These are phyloP conservation scores for Netelia melanura DNA, from an alignment of 2,888 invertebrate species.

Conservation along the genomic window DNA sequence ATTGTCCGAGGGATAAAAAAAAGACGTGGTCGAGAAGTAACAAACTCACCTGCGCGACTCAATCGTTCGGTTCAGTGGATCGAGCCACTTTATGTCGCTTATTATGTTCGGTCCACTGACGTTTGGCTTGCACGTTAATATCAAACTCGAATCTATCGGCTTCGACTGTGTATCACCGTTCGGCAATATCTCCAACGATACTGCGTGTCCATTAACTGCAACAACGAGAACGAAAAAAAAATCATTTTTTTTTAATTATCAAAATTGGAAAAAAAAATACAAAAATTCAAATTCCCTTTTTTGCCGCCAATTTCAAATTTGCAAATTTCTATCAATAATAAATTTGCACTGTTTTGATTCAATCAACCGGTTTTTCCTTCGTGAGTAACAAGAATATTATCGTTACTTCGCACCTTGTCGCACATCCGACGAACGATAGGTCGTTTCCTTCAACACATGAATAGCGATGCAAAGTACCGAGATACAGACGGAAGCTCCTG, in stretches of 20 bases:
- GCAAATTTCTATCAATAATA: neutral
- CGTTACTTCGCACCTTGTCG: slow-evolving; percentile 59
- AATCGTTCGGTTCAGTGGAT: slow-evolving; percentile 90
- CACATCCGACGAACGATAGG: slow-evolving; percentile 44
- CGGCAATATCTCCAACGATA: slow-evolving; percentile 90
- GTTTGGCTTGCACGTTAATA: slow-evolving; percentile 92
- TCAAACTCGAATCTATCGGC: slow-evolving; percentile 91
- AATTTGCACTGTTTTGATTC: neutral
- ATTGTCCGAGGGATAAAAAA: neutral
- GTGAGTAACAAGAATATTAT: slow-evolving; percentile 6
- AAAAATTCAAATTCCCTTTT: too few species aligned
- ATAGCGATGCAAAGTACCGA: slow-evolving; percentile 80
- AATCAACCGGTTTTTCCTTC: neutral
- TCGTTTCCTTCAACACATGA: slow-evolving; percentile 76
- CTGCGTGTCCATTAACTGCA: slow-evolving; percentile 77
- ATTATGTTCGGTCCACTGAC: slow-evolving; percentile 89
- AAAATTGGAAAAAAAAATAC: too few species aligned
- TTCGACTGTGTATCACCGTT: slow-evolving; percentile 89
- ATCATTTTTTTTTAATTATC: neutral
- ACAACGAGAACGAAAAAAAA: slow-evolving; percentile 53
- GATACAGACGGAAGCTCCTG: slow-evolving; percentile 80
- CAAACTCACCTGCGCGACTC: slow-evolving; percentile 88
- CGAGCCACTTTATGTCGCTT: slow-evolving; percentile 92
- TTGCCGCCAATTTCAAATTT: neutral
- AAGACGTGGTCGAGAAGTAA: neutral